Conservation (phyloP, 2,797 vertebrate species). For the Todus mexicanus region DNA sequence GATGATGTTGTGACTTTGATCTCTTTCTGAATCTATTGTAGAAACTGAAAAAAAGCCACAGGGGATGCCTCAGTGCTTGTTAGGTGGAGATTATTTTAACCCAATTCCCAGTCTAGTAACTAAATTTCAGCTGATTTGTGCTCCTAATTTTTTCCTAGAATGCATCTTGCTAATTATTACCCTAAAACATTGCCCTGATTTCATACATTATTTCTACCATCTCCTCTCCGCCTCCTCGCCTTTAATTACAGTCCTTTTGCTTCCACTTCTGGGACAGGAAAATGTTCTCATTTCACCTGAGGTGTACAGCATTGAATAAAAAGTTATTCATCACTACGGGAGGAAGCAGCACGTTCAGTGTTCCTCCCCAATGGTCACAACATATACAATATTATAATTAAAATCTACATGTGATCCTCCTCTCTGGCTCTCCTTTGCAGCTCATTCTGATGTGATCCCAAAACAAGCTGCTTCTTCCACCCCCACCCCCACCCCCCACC, state of each 20-base stretch:
- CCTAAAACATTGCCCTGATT: background rate
- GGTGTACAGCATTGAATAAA: background rate
- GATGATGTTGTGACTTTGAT: background rate
- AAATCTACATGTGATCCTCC: background rate
- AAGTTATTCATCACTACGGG: background rate
- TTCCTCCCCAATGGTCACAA: background rate
- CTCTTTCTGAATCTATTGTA: background rate
- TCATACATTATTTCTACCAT: background rate
- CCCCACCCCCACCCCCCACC: too few relatives aligned
- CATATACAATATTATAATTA: background rate
- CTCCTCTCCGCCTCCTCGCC: background rate
- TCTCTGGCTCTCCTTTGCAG: background rate
- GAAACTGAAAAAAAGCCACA: background rate
- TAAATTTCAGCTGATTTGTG: background rate
- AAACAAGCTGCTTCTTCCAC: background rate
- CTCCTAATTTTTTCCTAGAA: background rate
- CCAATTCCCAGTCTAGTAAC: background rate
- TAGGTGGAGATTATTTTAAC: background rate
- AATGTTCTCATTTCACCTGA: background rate
- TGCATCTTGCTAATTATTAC: background rate
- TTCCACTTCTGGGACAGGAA: background rate
- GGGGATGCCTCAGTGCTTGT: background rate
- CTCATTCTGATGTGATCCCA: background rate
- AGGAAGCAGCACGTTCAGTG: background rate
- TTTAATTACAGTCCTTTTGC: background rate